Evolutionary conservation across 2,113 vertebrate genomes (phyloP).

Genomic region (Forbesichthys agassizii): DNA sequence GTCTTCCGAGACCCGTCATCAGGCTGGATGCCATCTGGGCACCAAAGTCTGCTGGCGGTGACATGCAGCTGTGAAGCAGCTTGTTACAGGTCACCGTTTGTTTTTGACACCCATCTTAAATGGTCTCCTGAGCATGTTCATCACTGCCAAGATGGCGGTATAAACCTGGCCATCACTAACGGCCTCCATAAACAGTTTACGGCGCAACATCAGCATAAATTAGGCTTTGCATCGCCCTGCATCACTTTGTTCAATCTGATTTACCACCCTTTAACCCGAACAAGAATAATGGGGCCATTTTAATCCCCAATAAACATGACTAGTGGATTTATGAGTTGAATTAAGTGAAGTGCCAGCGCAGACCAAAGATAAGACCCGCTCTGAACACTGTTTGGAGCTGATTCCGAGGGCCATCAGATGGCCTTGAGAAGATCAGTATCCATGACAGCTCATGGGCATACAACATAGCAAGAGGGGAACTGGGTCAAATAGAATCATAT

Average conservation of each 20-base stretch:
- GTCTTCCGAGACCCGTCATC: constrained; percentile 22
- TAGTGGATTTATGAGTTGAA: constrained; percentile 51
- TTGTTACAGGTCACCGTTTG: constrained; percentile 27
- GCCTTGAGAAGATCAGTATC: constrained; percentile 48
- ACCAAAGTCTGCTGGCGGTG: constrained; percentile 25
- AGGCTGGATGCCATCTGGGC: constrained; percentile 51
- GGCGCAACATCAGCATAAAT: constrained; percentile 68
- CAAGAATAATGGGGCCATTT: constrained; percentile 53
- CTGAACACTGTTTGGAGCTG: constrained; percentile 27
- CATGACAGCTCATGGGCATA: constrained; percentile 46
- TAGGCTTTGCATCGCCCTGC: constrained; percentile 56
- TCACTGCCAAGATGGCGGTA: constrained; percentile 35
- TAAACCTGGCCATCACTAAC: constrained; percentile 54
- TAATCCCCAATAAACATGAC: constrained; percentile 46
- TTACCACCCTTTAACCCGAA: constrained; percentile 46
- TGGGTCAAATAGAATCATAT: constrained; percentile 1
- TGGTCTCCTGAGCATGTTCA: constrained; percentile 42
- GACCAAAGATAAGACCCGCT: constrained; percentile 28
- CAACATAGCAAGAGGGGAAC: constrained; percentile 10
- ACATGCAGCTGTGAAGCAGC: constrained; percentile 4
- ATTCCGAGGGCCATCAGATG: constrained; percentile 26
- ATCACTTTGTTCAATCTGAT: constrained; percentile 37
- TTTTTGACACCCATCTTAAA: constrained; percentile 50
- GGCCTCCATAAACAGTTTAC: constrained; percentile 63
- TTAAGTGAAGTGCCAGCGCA: constrained; percentile 40